Evolutionary conservation across 2,888 invertebrate genomes (phyloP).

Genomic region (Polietes domitor): DNA sequence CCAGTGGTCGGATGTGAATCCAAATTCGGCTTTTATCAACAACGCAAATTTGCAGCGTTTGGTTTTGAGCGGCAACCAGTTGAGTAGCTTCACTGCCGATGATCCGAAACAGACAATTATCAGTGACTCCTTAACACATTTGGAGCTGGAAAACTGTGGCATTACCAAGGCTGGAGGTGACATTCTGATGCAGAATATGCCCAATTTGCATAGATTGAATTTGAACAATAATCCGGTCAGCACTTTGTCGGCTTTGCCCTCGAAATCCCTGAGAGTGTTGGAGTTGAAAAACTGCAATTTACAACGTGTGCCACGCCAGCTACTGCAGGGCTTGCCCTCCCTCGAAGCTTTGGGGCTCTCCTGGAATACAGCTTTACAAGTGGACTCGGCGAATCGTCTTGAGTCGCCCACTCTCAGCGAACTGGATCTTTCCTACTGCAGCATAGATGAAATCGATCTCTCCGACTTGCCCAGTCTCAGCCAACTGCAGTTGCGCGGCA

Average conservation of each 20-base stretch:
- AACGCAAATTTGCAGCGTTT: slow-evolving; percentile 83
- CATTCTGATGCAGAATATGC: slow-evolving; percentile 80
- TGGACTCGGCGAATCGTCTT: slow-evolving; percentile 78
- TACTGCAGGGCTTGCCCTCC: slow-evolving; percentile 83
- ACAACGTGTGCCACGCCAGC: slow-evolving; percentile 81
- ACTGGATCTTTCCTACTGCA: slow-evolving; percentile 85
- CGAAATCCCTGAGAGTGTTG: slow-evolving; percentile 82
- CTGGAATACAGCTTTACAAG: slow-evolving; percentile 83
- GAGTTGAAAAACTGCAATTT: slow-evolving; percentile 84
- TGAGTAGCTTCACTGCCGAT: slow-evolving; percentile 82
- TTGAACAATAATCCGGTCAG: slow-evolving; percentile 82
- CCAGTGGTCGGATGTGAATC: slow-evolving; percentile 83
- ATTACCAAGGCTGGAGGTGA: slow-evolving; percentile 82
- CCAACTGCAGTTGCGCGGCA: slow-evolving; percentile 84
- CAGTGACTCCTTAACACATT: slow-evolving; percentile 83
- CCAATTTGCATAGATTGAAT: slow-evolving; percentile 82
- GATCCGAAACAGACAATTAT: slow-evolving; percentile 82
- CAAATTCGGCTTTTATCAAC: slow-evolving; percentile 82
- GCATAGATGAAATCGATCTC: slow-evolving; percentile 83
- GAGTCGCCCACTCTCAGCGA: slow-evolving; percentile 82
- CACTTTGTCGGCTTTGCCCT: slow-evolving; percentile 82
- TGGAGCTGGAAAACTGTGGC: slow-evolving; percentile 85
- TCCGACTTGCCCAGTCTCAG: slow-evolving; percentile 84
- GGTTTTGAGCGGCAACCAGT: slow-evolving; percentile 85
- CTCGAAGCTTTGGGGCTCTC: slow-evolving; percentile 84